Base-by-base conservation (phyloP, 2,888 invertebrate genomes). In the Drosophila fungiperda region DNA sequence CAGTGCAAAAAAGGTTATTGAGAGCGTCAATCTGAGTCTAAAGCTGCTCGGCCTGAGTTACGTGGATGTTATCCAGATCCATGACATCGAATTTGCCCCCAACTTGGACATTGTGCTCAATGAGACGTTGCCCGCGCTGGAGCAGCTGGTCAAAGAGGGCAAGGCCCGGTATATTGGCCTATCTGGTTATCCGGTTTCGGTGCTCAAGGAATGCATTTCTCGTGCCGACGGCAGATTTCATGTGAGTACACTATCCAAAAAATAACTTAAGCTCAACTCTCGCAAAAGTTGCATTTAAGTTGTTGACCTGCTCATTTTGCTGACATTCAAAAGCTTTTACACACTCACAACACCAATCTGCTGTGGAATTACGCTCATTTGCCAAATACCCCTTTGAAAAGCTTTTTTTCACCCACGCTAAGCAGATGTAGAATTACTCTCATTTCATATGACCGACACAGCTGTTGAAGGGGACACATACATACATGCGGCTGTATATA, bases 21-120 rank as follows among this genome's bases (percentile, higher is more conserved):
- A 95, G 65, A 97, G 96, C 84, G 94, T 99, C 12, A 95, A 97
- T 63, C 94, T 94, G 61, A 98, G 98, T 75, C 94, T 99, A 54
- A 90, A 94, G 67, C 93, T 95, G 20, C 94, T 99, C 17, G 95
- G 96, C 0, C 88, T 98, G 68, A 95, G 96, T 72, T 98, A 97
- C 92, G 95, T 99, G 0, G 99, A 99, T 92, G 93, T 99, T 33
- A 95, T 99, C 89, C 98, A 98, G 98, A 95, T 98, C n/a, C 99
- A 99, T 90, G 99, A 99, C 90, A 94, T 97, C 63, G 98, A 98
- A 87, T 99, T 98, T 92, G 97, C 97, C 0, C 95, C 96, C 8
- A 95, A 95, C 73, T 92, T 96, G 26, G 95, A 97, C 49, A 93
- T 96, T 12, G 94, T 99, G 5, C 83, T 98, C 0, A 96, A 96